Conservation (phyloP, 2,113 vertebrate species). For the Heterotis niloticus region DNA sequence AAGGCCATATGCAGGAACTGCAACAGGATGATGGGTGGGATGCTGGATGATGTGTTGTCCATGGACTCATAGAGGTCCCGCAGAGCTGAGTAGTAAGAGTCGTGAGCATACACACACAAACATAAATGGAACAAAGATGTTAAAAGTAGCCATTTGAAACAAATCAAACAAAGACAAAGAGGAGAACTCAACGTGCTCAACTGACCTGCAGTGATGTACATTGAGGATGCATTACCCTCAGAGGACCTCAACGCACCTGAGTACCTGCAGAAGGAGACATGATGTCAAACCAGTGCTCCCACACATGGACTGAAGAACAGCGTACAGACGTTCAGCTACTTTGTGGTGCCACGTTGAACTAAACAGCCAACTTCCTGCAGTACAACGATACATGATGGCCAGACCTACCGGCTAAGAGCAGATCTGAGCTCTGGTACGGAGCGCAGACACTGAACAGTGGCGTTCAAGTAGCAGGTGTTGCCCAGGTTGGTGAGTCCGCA, state of each 20-base stretch:
- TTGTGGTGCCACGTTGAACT: not conserved
- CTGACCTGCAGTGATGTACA: conserved; percentile 97
- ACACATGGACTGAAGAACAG: not conserved
- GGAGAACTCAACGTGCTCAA: conserved; percentile 24
- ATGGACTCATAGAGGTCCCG: conserved; percentile 97
- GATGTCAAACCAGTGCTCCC: not conserved
- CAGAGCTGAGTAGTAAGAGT: conserved; percentile 68
- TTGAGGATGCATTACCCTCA: conserved; percentile 87
- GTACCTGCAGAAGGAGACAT: conserved; percentile 67
- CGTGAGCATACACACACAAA: not conserved
- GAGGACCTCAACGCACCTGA: conserved; percentile 91
- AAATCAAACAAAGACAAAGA: not conserved
- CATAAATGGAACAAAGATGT: not conserved
- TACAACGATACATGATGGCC: not conserved
- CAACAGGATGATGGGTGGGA: conserved; percentile 95
- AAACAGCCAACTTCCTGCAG: not conserved
- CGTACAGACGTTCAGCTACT: too few relatives aligned
- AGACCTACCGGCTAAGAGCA: conserved; percentile 80
- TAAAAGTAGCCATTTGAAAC: too few relatives aligned
- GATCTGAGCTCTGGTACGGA: conserved; percentile 95
- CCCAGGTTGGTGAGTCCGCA: conserved; percentile 96
- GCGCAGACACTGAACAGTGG: conserved; percentile 96
- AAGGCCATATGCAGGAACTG: conserved; percentile 99
- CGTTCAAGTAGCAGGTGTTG: conserved; percentile 99
- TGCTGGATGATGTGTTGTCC: conserved; percentile 98